Conservation (phyloP, 2,888 invertebrate species). For the Artemia sp. region DNA sequence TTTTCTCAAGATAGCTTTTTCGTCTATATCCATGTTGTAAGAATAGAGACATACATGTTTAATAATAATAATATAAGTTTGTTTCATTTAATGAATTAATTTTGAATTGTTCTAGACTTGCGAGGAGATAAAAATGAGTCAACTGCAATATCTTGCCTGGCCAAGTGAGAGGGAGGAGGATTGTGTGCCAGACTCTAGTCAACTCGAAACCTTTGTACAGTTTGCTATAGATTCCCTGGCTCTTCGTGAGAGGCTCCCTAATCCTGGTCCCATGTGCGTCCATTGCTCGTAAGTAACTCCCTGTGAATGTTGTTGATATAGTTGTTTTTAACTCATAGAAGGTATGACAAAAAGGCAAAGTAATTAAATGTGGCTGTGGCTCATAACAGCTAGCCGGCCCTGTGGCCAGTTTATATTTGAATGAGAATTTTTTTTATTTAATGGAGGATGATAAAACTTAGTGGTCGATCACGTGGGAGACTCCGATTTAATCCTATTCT, state of each 20-base stretch:
- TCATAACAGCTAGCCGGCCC: too few relatives aligned
- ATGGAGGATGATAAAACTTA: too few relatives aligned
- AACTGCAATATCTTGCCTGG: constrained; percentile 83
- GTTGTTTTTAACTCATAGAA: too few relatives aligned
- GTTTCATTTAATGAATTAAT: background rate
- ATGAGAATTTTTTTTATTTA: too few relatives aligned
- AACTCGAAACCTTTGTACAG: constrained; percentile 31
- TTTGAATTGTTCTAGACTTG: constrained; percentile 24
- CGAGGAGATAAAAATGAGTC: constrained; percentile 28
- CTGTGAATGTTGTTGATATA: background rate
- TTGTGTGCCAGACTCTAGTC: constrained; percentile 22
- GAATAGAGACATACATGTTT: too few relatives aligned
- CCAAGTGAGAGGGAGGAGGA: constrained; percentile 63
- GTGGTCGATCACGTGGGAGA: too few relatives aligned
- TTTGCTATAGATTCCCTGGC: constrained; percentile 46
- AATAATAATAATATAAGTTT: too few relatives aligned
- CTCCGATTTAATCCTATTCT: too few relatives aligned
- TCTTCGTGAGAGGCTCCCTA: constrained; percentile 18
- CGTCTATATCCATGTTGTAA: background rate
- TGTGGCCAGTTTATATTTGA: too few relatives aligned
- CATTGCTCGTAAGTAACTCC: constrained; percentile 53
- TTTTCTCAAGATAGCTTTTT: constrained; percentile 10
- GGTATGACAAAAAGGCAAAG: too few relatives aligned
- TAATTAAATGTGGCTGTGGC: too few relatives aligned
- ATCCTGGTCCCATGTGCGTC: constrained; percentile 34